These are phyloP conservation scores for Actinostola sp. DNA, from an alignment of 92 coral and sea anemone species.

Conservation along the genomic window DNA sequence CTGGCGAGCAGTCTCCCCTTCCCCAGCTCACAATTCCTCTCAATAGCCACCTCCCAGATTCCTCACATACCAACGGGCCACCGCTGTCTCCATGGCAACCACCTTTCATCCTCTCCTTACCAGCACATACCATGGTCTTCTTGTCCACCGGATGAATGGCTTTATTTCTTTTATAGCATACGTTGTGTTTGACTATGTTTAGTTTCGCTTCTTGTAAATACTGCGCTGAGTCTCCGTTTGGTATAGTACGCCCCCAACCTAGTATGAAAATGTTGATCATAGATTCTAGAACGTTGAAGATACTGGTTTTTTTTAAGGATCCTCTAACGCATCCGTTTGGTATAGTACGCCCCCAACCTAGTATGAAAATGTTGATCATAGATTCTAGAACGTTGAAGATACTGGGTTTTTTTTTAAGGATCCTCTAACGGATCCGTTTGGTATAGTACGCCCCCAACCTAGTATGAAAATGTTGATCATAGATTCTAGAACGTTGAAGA, in stretches of 20 bases:
- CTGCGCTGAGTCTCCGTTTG: conserved; percentile 12
- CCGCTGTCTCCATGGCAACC: conserved; percentile 93
- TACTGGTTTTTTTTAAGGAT: too few relatives aligned
- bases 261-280: too few relatives aligned
- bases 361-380: too few relatives aligned
- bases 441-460: too few relatives aligned
- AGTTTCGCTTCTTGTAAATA: conserved; percentile 49
- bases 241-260: conserved; percentile 42
- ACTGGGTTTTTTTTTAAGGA: too few relatives aligned
- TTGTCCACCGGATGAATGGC: conserved; percentile 30
- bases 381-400: too few relatives aligned
- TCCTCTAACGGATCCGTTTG: too few relatives aligned
- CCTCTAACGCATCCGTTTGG: conserved; percentile 8
- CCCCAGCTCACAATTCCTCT: conserved; percentile 95
- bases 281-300: too few relatives aligned
- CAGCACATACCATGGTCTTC: conserved; percentile 55
- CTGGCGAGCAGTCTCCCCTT: conserved; percentile 62
- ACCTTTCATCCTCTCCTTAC: conserved; percentile 17
- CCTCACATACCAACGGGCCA: conserved; percentile 89
- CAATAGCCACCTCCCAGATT: conserved; percentile 74
- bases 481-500: too few relatives aligned
- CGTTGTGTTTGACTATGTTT: conserved; percentile 6
- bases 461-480: too few relatives aligned
- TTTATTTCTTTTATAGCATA: conserved; percentile 17
- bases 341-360: conserved; percentile 43